Conservation (phyloP, 2,113 vertebrate genomes). For the Scalopus aquaticus region DNA sequence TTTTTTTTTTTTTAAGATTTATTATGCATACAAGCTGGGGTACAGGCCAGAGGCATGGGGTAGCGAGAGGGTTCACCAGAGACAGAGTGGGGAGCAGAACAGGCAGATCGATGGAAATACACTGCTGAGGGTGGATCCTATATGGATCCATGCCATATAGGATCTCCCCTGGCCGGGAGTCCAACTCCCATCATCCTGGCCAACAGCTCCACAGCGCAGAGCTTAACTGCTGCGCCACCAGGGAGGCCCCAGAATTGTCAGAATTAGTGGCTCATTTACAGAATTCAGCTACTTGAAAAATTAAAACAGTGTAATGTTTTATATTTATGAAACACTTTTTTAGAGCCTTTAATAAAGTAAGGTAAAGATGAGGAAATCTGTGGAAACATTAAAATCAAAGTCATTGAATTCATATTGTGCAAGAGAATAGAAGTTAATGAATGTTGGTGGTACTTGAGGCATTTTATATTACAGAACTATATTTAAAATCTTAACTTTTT, state of each 20-base stretch:
- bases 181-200: too few relatives aligned
- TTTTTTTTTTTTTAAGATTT: too few relatives aligned
- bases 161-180: too few relatives aligned
- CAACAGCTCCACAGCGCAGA: too few relatives aligned
- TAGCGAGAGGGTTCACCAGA: too few relatives aligned
- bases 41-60: too few relatives aligned
- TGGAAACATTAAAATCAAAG: not conserved
- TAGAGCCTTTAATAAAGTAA: conserved; percentile 17
- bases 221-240: too few relatives aligned
- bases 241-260: not conserved
- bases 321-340: not conserved
- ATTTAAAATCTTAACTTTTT: conserved; percentile 34
- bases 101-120: too few relatives aligned
- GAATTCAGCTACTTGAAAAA: conserved; percentile 6
- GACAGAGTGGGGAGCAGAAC: too few relatives aligned
- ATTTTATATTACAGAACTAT: not conserved
- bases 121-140: too few relatives aligned
- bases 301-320: conserved; percentile 8
- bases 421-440: conserved; percentile 6
- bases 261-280: not conserved
- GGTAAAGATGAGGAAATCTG: not conserved
- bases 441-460: not conserved
- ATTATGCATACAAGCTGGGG: too few relatives aligned
- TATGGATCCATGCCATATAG: too few relatives aligned
- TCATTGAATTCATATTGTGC: not conserved